phyloP scores from a whole-genome alignment of 2,888 invertebrate genomes.

The Antheraea yamamai region DNA sequence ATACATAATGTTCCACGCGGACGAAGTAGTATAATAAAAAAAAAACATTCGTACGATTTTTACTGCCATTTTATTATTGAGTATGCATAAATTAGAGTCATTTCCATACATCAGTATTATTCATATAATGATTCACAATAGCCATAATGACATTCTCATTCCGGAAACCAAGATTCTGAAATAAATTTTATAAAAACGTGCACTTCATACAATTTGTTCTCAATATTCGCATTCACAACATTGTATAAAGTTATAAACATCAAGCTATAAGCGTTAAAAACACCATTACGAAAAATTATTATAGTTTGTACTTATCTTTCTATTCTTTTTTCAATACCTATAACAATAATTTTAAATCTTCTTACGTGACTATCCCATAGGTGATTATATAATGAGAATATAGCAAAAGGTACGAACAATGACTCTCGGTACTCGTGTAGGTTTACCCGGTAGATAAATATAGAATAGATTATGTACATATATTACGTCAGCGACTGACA shows the following conservation, averaged over 20 bases:
- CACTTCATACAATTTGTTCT: too few relatives aligned
- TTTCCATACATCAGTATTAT: not conserved
- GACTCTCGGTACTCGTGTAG: slow-evolving; percentile 53
- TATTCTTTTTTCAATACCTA: not conserved
- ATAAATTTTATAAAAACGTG: not conserved
- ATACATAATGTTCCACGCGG: too few relatives aligned
- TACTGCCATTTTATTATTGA: not conserved
- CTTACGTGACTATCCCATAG: slow-evolving; percentile 48
- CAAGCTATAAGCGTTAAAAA: not conserved
- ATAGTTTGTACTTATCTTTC: not conserved
- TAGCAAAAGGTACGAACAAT: slow-evolving; percentile 66
- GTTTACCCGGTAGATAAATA: slow-evolving; percentile 40
- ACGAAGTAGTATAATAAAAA: too few relatives aligned
- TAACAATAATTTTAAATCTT: slow-evolving; percentile 46
- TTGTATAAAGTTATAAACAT: not conserved
- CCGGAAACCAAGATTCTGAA: not conserved
- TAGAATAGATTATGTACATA: slow-evolving; percentile 44
- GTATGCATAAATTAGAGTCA: not conserved
- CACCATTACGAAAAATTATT: not conserved
- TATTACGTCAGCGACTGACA: slow-evolving; percentile 59
- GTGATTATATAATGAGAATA: slow-evolving; percentile 66
- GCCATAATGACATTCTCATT: not conserved
- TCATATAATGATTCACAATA: not conserved
- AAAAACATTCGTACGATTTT: not conserved
- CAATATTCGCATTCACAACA: not conserved